phyloP scores from a whole-genome alignment of 1,140 invertebrate genomes.

The Scaptomyza hsui region DNA sequence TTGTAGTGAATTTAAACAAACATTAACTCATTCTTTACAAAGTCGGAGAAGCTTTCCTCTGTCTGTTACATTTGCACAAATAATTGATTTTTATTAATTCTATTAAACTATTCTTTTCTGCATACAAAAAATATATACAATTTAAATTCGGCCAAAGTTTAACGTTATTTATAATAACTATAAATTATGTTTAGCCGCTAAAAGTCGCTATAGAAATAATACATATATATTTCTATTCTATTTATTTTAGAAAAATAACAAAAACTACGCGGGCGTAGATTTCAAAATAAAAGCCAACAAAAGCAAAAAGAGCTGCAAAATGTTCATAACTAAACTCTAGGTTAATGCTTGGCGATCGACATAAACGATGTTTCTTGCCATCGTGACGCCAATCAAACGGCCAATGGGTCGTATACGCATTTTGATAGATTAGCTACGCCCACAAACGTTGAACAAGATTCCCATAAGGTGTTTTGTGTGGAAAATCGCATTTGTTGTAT shows the following conservation, averaged over 20 bases:
- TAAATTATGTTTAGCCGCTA: conserved; percentile 79
- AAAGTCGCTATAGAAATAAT: conserved; percentile 58
- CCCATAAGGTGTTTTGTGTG: conserved; percentile 35
- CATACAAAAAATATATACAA: conserved; percentile 25
- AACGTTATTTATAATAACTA: conserved; percentile 71
- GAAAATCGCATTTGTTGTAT: conserved; percentile 18
- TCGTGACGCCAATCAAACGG: conserved; percentile 48
- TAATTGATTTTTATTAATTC: neutral
- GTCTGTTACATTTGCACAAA: too few species aligned
- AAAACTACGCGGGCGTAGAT: conserved; percentile 19
- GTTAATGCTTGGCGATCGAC: conserved; percentile 11
- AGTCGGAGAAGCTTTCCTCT: too few species aligned
- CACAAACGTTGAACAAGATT: neutral
- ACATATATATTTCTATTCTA: conserved; percentile 49
- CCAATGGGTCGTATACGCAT: conserved; percentile 32
- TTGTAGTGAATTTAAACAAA: too few species aligned
- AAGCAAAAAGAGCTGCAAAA: conserved; percentile 51
- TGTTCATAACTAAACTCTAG: conserved; percentile 15
- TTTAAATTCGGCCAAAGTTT: conserved; percentile 52
- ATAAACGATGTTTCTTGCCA: conserved; percentile 18
- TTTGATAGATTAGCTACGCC: conserved; percentile 49
- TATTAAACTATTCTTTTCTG: conserved; percentile 15
- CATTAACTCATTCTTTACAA: too few species aligned
- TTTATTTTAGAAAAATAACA: conserved; percentile 29
- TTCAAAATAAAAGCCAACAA: conserved; percentile 78